Base-by-base conservation (phyloP, 2,113 vertebrate species). In the Mionectes macconnelli region DNA sequence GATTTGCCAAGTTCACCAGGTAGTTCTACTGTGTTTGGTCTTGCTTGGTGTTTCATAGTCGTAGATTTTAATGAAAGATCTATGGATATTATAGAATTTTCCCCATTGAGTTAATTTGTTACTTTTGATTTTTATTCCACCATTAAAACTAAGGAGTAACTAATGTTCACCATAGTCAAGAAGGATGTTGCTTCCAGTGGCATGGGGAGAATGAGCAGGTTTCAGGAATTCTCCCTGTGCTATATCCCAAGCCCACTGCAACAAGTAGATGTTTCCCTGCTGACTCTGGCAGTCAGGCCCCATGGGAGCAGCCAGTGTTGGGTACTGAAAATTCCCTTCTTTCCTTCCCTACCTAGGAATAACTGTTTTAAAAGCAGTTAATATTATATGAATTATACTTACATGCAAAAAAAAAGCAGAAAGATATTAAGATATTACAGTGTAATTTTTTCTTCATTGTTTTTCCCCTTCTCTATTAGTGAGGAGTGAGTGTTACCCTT, bases 401-500 rank as follows among this genome's bases (percentile, higher is more conserved):
- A 31, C 7, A 9, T 5, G 2, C 18, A 40, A 8, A 69, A 31
- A 42, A n/a, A 24, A 39, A 20, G 10, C 30, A 72, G 47, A 47
- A 53, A 25, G 22, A 12, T 80, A 18, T 14, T 53, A 49, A 23
- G 22, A 12, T 80, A 18, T 14, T 55, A 22, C 4, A 33, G 24
- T 3, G 1, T 37, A 23, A 12, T 31, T 62, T 90, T 75, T 82
- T 66, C 28, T 35, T 64, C 10, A 4, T 39, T 52, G 9, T 52
- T 85, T 74, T 49, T 27, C 20, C 33, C 15, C 15, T 39, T 89
- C 60, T 93, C 6, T 44, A 8, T 45, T 92, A 99, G 98, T 91
- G 76, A 96, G 98, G 84, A 98, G 94, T 31, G 95, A 97, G 33
- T 99, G 98, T 83, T 94, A 96, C 44, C 97, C 98, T 50, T 94